phyloP scores from a whole-genome alignment of 1,140 invertebrate species.

The Phymastichus coffea region DNA sequence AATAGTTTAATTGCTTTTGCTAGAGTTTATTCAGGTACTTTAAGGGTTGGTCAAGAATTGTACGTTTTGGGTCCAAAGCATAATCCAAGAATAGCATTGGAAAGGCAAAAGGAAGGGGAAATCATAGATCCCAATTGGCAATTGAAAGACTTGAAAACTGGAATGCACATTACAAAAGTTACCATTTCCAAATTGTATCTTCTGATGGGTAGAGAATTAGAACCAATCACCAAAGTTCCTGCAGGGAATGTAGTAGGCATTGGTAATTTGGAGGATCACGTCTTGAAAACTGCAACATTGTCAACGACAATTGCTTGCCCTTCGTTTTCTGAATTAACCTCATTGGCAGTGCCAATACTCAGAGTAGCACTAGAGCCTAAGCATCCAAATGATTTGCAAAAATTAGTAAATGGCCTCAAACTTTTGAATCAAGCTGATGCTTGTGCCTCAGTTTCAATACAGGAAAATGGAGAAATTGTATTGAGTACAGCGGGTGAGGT shows the following conservation, averaged over 20 bases:
- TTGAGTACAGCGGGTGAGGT: conserved; percentile 97
- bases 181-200: conserved; percentile 77
- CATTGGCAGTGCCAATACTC: conserved; percentile 84
- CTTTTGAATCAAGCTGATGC: conserved; percentile 91
- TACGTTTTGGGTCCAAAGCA: conserved; percentile 91
- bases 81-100: conserved; percentile 66
- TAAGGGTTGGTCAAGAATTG: conserved; percentile 74
- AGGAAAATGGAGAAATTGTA: conserved; percentile 95
- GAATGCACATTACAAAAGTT: conserved; percentile 65
- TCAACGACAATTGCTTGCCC: conserved; percentile 82
- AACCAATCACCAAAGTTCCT: conserved; percentile 74
- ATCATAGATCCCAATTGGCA: conserved; percentile 58
- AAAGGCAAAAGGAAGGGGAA: conserved; percentile 45
- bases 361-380: conserved; percentile 92
- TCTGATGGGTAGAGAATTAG: conserved; percentile 91
- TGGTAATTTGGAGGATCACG: conserved; percentile 81
- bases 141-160: conserved; percentile 67
- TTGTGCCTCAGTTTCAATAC: conserved; percentile 85
- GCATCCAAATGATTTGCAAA: conserved; percentile 76
- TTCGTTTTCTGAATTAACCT: conserved; percentile 82
- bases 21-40: conserved; percentile 86
- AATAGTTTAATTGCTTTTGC: conserved; percentile 90
- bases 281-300: conserved; percentile 90
- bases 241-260: conserved; percentile 92
- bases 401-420: conserved; percentile 78